Evolutionary conservation across 2,113 vertebrate genomes (phyloP).

Genomic region (Bos indicus): DNA sequence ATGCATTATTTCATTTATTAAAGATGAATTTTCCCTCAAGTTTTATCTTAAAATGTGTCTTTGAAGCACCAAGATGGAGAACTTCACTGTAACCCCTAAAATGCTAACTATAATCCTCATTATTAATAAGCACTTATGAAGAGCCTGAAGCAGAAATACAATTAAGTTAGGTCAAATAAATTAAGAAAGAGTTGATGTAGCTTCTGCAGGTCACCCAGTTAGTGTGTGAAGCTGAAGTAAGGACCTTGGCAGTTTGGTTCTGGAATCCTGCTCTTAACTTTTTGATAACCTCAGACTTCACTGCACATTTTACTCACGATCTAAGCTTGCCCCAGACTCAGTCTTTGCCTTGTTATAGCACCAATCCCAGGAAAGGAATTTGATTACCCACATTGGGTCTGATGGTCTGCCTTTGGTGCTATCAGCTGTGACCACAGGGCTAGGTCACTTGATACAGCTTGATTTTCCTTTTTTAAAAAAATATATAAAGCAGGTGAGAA

Average conservation of each 20-base stretch:
- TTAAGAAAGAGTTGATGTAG: not conserved
- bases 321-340: not conserved
- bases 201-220: not conserved
- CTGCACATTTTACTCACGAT: not conserved
- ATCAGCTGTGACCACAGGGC: not conserved
- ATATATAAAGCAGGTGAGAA: not conserved
- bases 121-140: not conserved
- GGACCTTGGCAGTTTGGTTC: not conserved
- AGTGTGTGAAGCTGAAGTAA: not conserved
- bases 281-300: not conserved
- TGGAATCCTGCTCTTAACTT: not conserved
- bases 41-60: not conserved
- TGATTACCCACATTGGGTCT: not conserved
- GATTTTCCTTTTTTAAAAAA: not conserved
- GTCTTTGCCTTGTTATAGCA: not conserved
- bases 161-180: not conserved
- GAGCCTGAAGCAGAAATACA: not conserved
- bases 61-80: not conserved
- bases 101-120: not conserved
- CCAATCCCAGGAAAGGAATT: not conserved
- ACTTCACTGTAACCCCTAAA: not conserved
- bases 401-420: not conserved
- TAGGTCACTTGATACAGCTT: not conserved
- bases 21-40: not conserved
- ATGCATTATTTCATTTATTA: not conserved